Base-by-base conservation (phyloP, 2,888 invertebrate genomes). In the Drosophila fulvimacula region DNA sequence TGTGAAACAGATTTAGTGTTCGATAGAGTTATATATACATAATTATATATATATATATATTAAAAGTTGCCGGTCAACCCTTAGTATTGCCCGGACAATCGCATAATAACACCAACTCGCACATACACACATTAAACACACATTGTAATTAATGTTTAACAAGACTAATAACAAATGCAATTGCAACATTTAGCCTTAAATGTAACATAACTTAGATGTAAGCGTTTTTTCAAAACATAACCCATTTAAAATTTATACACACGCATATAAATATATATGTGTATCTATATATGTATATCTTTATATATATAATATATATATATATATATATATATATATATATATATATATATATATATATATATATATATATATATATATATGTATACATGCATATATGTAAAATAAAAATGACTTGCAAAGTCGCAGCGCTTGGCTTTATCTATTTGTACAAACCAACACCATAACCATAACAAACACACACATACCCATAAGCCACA, bases 1-100 rank as follows among this genome's bases (percentile, higher is more conserved):
- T 92, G 92, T 92, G 92, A 92, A 91, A 91, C 92, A 92, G 92
- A 92, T 90, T 89, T 80, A 88, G 82, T 90, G 75, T 88, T 88
- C 76, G 76, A 65, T 86, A 86, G 66, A 72, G 49, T 66, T 69
- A 74, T 69, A 55, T 82, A 86, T 65, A 69, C 41, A 61, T 68
- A 72, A 60, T 19, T 51, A 49, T 19, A 49, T 19, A 15, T 46
- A 30, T 30, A 48, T 17, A 49, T 17, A 19, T 34, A 27, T 61
- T 57, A 38, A 68, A 70, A 58, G 39, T 66, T 69, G 72, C 62
- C 62, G 76, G 75, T 59, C 64, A 70, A 68, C 53, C 17, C 59
- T 49, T 65, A 21, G 24, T 56, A 67, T 52, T 67, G 67, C 42
- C 48, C 49, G 59, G 66, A 52, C 49, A 57, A 70, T 44, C 44